Evolutionary conservation across 2,797 vertebrate genomes (phyloP).

Genomic region (Acipenser ruthenus): DNA sequence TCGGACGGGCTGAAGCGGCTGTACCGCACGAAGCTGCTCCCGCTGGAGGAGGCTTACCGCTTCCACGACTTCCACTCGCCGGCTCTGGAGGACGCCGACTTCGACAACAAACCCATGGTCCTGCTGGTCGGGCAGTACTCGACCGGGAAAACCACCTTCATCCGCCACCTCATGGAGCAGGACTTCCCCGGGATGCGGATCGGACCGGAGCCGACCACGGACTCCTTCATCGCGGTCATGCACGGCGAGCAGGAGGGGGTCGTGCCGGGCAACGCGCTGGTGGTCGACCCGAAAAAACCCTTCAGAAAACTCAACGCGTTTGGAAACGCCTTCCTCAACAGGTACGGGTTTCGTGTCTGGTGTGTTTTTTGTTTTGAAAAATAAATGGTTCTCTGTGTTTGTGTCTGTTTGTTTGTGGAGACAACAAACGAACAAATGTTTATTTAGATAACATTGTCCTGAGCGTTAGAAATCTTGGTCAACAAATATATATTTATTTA

Average conservation of each 20-base stretch:
- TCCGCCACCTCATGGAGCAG: constrained; percentile 86
- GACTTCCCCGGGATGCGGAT: constrained; percentile 92
- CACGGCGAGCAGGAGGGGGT: constrained; percentile 73
- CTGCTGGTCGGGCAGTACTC: constrained; percentile 90
- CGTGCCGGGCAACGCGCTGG: constrained; percentile 79
- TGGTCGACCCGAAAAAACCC: constrained; percentile 83
- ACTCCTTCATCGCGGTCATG: constrained; percentile 93
- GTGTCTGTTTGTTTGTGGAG: too few relatives aligned
- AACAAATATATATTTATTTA: too few relatives aligned
- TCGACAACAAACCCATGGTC: constrained; percentile 93
- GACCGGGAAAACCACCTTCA: constrained; percentile 90
- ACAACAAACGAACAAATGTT: too few relatives aligned
- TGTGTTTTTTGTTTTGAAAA: too few relatives aligned
- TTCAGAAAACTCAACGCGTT: constrained; percentile 91
- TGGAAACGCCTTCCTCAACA: constrained; percentile 89
- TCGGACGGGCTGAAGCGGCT: constrained; percentile 77
- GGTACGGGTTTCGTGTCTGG: too few relatives aligned
- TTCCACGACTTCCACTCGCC: constrained; percentile 95
- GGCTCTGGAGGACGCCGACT: constrained; percentile 86
- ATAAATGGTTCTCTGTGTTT: too few relatives aligned
- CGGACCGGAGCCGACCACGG: constrained; percentile 87
- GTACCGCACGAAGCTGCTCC: constrained; percentile 80
- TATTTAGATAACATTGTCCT: too few relatives aligned
- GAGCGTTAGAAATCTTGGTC: too few relatives aligned
- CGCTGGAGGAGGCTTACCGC: constrained; percentile 82